Percentiles rank a stretch among this genome's conserved stretches.
Conservation (phyloP, 2,888 invertebrate species). For the Meghimatium bilineatum region DNA sequence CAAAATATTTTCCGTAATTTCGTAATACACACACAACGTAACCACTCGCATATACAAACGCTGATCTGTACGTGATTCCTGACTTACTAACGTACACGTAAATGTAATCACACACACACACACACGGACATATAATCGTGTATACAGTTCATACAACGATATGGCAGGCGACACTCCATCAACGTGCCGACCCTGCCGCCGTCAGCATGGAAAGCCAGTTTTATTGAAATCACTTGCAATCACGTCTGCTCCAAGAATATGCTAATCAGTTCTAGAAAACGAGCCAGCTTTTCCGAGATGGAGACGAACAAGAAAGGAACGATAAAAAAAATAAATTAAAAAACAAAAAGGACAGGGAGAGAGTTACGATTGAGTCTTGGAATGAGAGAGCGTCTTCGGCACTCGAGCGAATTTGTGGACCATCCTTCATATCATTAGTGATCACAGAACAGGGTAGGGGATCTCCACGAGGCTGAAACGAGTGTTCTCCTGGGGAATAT, state of each 20-base stretch:
- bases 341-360: not conserved
- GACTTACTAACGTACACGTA: not conserved
- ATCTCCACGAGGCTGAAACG: no score
- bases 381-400: no score
- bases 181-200: not conserved
- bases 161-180: not conserved
- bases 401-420: not conserved
- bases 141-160: not conserved
- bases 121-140: not conserved
- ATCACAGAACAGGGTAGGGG: not conserved
- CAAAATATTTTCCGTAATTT: no score
- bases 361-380: slow-evolving; percentile 2
- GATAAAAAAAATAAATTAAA: not conserved
- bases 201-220: not conserved
- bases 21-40: no score
- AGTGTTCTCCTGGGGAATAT: no score
- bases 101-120: not conserved
- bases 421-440: not conserved
- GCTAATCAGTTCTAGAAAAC: slow-evolving; percentile 19
- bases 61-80: not conserved
- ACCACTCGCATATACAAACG: no score
- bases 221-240: slow-evolving; percentile 8
- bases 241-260: not conserved
- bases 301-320: not conserved
- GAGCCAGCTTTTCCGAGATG: not conserved